Evolutionary conservation across 2,888 invertebrate genomes (phyloP).

Genomic region (Ophraella communa): DNA sequence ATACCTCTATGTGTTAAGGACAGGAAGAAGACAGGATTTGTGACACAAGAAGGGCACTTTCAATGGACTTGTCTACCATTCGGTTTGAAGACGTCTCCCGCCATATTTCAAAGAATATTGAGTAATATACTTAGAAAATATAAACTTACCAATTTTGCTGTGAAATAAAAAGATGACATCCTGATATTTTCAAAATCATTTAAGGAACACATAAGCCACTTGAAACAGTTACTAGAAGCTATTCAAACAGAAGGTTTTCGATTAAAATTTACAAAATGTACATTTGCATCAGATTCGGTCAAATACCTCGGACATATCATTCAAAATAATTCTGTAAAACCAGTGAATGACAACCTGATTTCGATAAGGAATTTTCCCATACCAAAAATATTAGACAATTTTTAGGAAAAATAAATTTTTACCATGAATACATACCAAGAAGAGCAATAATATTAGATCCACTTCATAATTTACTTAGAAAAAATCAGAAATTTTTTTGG

Average conservation of each 20-base stretch:
- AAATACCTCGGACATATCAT: constrained; percentile 11
- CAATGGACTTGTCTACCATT: constrained; percentile 17
- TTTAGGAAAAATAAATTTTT: constrained; percentile 1
- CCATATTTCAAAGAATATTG: constrained; percentile 4
- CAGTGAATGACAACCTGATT: not conserved
- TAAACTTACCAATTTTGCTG: too few species aligned
- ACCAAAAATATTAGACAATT: not conserved
- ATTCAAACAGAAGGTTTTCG: constrained; percentile 15
- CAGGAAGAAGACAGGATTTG: constrained; percentile 14
- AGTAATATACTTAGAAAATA: too few species aligned
- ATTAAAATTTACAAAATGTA: constrained; percentile 18
- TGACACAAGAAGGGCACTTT: constrained; percentile 13
- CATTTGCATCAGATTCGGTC: constrained; percentile 3
- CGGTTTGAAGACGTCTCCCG: not conserved
- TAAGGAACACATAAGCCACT: not conserved
- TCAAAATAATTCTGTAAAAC: not conserved
- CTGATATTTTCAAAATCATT: constrained; percentile 15
- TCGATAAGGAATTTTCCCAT: not conserved
- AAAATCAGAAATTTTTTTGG: not conserved
- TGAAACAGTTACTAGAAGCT: not conserved
- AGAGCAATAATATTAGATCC: not conserved
- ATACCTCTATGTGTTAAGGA: constrained; percentile 8
- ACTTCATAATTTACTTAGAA: not conserved
- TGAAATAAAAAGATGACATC: constrained; percentile 14
- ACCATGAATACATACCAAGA: not conserved